Percentiles rank a stretch among this genome's conserved stretches.
These are phyloP conservation scores for Notothenia rossii DNA, from an alignment of 2,113 vertebrate genomes.

Conservation along the genomic window DNA sequence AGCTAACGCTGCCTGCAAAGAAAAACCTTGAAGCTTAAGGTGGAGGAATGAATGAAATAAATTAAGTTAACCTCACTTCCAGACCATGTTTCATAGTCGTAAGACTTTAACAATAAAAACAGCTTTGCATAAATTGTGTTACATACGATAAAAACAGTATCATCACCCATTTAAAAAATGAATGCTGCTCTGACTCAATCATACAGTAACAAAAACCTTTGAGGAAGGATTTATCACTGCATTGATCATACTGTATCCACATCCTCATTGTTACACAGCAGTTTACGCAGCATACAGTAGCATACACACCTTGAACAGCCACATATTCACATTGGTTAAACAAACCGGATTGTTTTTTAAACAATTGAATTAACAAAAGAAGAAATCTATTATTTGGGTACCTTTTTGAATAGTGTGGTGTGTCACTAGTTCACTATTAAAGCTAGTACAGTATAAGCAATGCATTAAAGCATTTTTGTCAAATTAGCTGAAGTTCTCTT, in stretches of 20 bases:
- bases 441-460: too few species aligned
- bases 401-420: background rate
- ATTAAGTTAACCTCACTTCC: background rate
- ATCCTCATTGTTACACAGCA: background rate
- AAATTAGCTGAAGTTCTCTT: too few species aligned
- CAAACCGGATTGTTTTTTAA: background rate
- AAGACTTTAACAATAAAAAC: background rate
- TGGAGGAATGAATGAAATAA: background rate
- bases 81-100: background rate
- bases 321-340: background rate
- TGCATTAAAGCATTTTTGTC: too few species aligned
- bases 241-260: background rate
- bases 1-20: constrained; percentile 1
- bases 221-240: background rate
- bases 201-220: background rate
- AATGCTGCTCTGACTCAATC: background rate
- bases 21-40: constrained; percentile 6
- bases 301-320: background rate
- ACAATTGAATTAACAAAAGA: background rate
- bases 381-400: background rate
- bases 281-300: background rate
- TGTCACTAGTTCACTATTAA: background rate
- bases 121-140: background rate
- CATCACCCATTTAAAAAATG: background rate
- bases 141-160: background rate